Conservation (phyloP, 2,888 invertebrate species). For the Rhagium mordax region DNA sequence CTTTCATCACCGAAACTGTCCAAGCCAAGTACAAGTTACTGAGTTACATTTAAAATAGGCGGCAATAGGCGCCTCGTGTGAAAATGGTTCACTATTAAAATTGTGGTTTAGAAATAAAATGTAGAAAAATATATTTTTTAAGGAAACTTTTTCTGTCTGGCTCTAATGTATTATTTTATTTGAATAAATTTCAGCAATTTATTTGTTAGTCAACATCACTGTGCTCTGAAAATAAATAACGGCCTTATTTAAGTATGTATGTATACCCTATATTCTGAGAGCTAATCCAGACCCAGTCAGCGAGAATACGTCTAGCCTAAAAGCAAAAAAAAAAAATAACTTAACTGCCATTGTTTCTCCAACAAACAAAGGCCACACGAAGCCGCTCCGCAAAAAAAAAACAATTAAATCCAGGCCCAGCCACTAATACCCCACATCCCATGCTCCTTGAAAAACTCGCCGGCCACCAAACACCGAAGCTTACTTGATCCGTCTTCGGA, state of each 20-base stretch:
- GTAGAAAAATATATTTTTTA: too few species aligned
- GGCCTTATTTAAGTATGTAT: neutral
- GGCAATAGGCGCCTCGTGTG: too few species aligned
- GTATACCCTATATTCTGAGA: neutral
- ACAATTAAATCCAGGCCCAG: neutral
- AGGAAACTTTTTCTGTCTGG: too few species aligned
- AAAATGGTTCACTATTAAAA: too few species aligned
- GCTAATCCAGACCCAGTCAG: neutral
- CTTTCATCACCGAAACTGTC: too few species aligned
- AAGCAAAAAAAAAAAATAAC: neutral
- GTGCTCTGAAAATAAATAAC: neutral
- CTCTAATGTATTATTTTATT: too few species aligned
- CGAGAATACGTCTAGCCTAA: neutral
- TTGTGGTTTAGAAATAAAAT: too few species aligned
- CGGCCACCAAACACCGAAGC: neutral
- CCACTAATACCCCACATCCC: slow-evolving; percentile 3
- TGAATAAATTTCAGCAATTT: too few species aligned
- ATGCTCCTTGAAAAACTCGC: neutral
- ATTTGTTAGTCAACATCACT: too few species aligned
- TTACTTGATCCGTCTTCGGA: neutral
- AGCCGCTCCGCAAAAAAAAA: neutral
- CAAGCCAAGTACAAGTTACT: too few species aligned
- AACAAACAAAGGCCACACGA: neutral
- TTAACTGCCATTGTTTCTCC: neutral
- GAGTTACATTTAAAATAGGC: too few species aligned